Evolutionary conservation across 2,888 invertebrate genomes (phyloP).

Genomic region (Lithophane socia): DNA sequence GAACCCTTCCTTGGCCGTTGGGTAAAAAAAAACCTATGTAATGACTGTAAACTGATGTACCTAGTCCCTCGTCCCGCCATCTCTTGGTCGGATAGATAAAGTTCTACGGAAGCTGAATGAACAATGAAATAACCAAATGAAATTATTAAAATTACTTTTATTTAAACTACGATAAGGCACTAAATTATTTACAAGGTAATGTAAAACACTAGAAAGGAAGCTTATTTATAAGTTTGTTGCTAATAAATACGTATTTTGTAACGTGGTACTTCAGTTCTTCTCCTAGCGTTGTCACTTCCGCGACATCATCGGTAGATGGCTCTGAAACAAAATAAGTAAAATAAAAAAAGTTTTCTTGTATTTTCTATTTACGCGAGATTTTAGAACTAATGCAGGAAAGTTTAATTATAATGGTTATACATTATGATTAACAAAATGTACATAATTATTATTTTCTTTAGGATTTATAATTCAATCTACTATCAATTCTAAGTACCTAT

Average conservation of each 20-base stretch:
- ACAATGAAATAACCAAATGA: not conserved
- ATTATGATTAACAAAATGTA: not conserved
- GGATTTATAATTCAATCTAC: not conserved
- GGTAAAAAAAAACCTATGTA: no score
- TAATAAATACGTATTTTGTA: slow-evolving; percentile 82
- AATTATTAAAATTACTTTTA: slow-evolving; percentile 1
- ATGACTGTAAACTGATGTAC: no score
- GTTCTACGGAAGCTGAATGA: not conserved
- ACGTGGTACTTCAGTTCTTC: slow-evolving; percentile 83
- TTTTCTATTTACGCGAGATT: not conserved
- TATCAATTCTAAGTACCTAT: no score
- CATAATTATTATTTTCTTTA: not conserved
- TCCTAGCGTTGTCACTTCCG: slow-evolving; percentile 80
- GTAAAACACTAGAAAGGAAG: slow-evolving; percentile 64
- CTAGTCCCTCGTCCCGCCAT: slow-evolving; percentile 2
- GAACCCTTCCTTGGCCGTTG: no score
- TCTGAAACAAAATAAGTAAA: slow-evolving; percentile 74
- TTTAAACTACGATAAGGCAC: slow-evolving; percentile 36
- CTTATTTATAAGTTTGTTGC: slow-evolving; percentile 78
- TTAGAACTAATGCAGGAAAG: not conserved
- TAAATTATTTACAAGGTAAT: slow-evolving; percentile 30
- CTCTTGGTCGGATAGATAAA: not conserved
- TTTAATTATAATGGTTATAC: not conserved
- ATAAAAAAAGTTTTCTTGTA: not conserved
- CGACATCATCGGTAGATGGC: slow-evolving; percentile 79